Percentiles rank a stretch among this genome's conserved stretches.
These are phyloP conservation scores for Drosophila erecta DNA, from an alignment of 1,140 invertebrate genomes.

Conservation along the genomic window DNA sequence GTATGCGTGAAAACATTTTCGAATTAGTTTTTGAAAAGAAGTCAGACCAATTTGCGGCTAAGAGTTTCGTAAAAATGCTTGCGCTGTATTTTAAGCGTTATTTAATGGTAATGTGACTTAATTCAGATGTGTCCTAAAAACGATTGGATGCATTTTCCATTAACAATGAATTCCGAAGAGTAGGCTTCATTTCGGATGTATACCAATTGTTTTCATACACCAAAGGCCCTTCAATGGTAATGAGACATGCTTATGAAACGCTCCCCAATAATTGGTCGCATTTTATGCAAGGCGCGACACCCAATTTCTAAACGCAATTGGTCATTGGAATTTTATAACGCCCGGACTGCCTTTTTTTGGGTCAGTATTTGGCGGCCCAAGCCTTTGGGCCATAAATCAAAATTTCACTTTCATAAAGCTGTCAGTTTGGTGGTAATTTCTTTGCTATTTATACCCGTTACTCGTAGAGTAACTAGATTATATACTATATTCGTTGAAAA, in stretches of 20 bases:
- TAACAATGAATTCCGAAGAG: neutral
- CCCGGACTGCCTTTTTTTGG: constrained; percentile 31
- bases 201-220: constrained; percentile 1
- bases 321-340: constrained; percentile 69
- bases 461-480: no score
- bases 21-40: neutral
- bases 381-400: constrained; percentile 54
- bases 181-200: constrained; percentile 3
- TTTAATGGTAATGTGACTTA: constrained; percentile 1
- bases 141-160: constrained; percentile 19
- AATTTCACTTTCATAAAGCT: constrained; percentile 72
- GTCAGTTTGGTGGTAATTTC: constrained; percentile 13
- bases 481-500: no score
- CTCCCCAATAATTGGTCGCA: constrained; percentile 45
- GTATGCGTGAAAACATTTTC: no score
- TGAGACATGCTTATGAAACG: constrained; percentile 68
- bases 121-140: constrained; percentile 1
- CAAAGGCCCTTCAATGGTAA: constrained; percentile 40
- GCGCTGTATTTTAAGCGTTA: constrained; percentile 1
- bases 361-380: constrained; percentile 53
- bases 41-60: neutral
- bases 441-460: constrained; percentile 8
- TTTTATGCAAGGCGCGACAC: constrained; percentile 62
- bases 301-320: constrained; percentile 79
- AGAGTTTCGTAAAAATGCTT: neutral